Evolutionary conservation across 2,888 invertebrate species (phyloP), one percentile per base, ranked within the genome.

Genomic region (Stenchaetothrips biformis): DNA sequence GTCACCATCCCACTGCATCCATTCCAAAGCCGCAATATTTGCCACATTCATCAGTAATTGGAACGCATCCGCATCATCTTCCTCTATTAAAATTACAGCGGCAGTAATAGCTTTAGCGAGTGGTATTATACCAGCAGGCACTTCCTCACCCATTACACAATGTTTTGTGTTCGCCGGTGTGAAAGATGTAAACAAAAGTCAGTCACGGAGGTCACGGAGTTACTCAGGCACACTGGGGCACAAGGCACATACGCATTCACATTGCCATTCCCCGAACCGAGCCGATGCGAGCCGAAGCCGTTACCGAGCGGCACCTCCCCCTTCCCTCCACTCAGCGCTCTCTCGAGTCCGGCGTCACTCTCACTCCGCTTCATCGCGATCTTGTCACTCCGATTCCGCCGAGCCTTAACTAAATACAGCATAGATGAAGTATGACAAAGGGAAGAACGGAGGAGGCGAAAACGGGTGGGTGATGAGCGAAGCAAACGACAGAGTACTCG

Each of bases 1-100:
- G 7, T 53, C 53, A 53, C 53, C 53, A 53, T 53, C 53, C 53
- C 53, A 53, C 53, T 4, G 3, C 53, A 53, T 53, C 53, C 53
- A 53, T 53, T 53, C 53, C 53, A 53, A 7, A 53, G 53, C 53
- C 2, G 53, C 53, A 53, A 53, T 53, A 53, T 53, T 53, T 53
- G 53, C 53, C 53, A 53, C 53, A 7, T 53, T 53, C 53, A 53
- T 53, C 53, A 53, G 3, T 53, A 53, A 53, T 53, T 53, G 53
- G 53, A 53, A 53, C 53, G 53, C 53, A 53, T 53, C 53, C 53
- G 53, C 53, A 53, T 53, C 53, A 53, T 53, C 53, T 53, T 53
- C 53, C 16, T 53, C 53, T 7, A 53, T 53, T 53, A 53, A 53
- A 53, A 53, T 53, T 4, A 53, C 53, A 53, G 53, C 53, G 53